Base-by-base conservation (phyloP, 1,140 invertebrate species). In the Druon quercuslanigerum region DNA sequence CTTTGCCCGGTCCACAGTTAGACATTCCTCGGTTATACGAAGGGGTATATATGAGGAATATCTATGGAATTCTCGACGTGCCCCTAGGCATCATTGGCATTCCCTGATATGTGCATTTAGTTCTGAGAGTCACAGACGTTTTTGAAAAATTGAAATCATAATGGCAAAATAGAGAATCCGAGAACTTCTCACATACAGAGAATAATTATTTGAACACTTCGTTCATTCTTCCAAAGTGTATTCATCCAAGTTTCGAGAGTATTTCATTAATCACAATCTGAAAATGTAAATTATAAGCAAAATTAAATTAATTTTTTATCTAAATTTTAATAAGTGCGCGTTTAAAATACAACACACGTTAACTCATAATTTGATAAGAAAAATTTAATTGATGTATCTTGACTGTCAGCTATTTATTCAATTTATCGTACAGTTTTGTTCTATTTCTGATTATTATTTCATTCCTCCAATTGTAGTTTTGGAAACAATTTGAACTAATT, bases 131-230 rank as follows among this genome's bases (percentile, higher is more conserved):
- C 52, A 17, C 25, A 66, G 60, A 66, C 25, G 60, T 46, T 66
- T 66, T 66, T 66, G 60, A 66, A 40, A 66, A 66, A 66, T 66
- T 66, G 60, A 66, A 66, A 66, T 66, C 20, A 33, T n/a, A 66
- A 66, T 66, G 20, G 8, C 6, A 20, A 66, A 66, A 66, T 33
- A n/a, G 5, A 14, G n/a, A 40, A 66, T 17, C 9, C 14, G 33
- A 12, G 25, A 33, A 33, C 12, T 60, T 60, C n/a, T 66, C 8
- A 56, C 11, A n/a, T 66, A 40, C 9, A 14, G 14, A 40, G 8
- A 40, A 33, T 14, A 16, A 16, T 46, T 46, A 9, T 46, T 46
- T 46, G 0, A 9, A 46, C 9, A 46, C 40, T 46, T 8, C 9
- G 9, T 1, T 46, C 4, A 8, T 46, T 46, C 9, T 11, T 0